A percentile compares a stretch with the other conserved stretches of the same genome.
Evolutionary conservation across 2,888 invertebrate genomes (phyloP).

Genomic region (Heteromurus nitidus): DNA sequence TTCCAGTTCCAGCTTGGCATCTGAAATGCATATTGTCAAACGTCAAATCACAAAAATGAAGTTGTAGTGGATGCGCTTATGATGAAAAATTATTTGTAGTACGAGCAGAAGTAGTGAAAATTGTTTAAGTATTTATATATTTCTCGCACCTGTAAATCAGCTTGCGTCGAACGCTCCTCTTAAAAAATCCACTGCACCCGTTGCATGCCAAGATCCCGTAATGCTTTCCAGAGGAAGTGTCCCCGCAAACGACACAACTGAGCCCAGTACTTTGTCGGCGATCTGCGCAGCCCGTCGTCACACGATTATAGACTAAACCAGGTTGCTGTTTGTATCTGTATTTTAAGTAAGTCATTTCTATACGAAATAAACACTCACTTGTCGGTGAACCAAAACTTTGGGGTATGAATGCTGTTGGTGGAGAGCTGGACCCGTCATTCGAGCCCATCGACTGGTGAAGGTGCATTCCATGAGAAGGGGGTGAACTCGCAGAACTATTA

Average conservation of each 20-base stretch:
- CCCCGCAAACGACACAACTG: slow-evolving; percentile 96
- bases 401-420: slow-evolving; percentile 68
- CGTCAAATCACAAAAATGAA: too few relatives aligned
- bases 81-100: slow-evolving; percentile 76
- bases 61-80: neutral
- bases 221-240: slow-evolving; percentile 97
- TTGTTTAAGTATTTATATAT: too few relatives aligned
- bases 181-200: slow-evolving; percentile 99
- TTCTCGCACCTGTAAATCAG: slow-evolving; percentile 99
- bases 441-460: slow-evolving; percentile 67
- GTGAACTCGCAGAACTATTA: slow-evolving; percentile 62
- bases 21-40: slow-evolving; percentile 79
- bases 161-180: slow-evolving; percentile 95
- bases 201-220: slow-evolving; percentile 99
- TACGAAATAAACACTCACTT: slow-evolving; percentile 53
- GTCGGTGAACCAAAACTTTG: slow-evolving; percentile 72
- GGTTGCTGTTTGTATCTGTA: too few relatives aligned
- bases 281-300: slow-evolving; percentile 54
- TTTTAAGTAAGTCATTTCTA: neutral
- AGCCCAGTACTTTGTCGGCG: slow-evolving; percentile 81
- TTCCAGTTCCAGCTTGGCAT: slow-evolving; percentile 98
- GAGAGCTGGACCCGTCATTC: slow-evolving; percentile 70
- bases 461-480: slow-evolving; percentile 45
- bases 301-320: neutral
- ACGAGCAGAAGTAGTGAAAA: too few relatives aligned